Percentiles rank a stretch among this genome's conserved stretches.
These are phyloP conservation scores for Drosophila kanapiae DNA, from an alignment of 1,140 invertebrate species.

Conservation along the genomic window DNA sequence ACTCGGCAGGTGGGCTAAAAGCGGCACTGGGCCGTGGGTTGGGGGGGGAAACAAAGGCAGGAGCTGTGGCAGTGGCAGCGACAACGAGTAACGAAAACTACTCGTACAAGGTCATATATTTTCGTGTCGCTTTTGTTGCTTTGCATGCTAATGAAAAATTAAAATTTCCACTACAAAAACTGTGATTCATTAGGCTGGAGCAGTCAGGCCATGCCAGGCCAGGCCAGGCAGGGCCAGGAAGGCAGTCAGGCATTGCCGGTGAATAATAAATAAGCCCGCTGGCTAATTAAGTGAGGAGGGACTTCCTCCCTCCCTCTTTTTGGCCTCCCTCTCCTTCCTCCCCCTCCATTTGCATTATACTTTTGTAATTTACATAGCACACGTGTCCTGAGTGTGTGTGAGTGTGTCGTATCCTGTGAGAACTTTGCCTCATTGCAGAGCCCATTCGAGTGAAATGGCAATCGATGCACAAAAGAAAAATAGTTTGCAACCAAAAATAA, in stretches of 20 bases:
- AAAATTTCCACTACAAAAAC: conserved; percentile 81
- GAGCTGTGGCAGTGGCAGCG: conserved; percentile 1
- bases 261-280: conserved; percentile 80
- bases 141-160: conserved; percentile 83
- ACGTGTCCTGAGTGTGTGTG: conserved; percentile 49
- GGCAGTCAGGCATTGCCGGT: conserved; percentile 64
- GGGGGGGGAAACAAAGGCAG: conserved; percentile 21
- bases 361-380: conserved; percentile 77
- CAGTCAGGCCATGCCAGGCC: conserved; percentile 13
- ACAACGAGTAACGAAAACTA: conserved; percentile 56
- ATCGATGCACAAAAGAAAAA: conserved; percentile 55
- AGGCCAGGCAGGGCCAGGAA: conserved; percentile 1
- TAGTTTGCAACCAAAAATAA: background rate
- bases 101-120: conserved; percentile 78
- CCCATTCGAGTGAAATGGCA: conserved; percentile 63
- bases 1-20: conserved; percentile 29
- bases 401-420: conserved; percentile 47
- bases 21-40: background rate
- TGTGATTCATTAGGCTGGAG: conserved; percentile 81
- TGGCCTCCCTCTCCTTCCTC: background rate
- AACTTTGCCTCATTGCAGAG: conserved; percentile 58
- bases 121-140: conserved; percentile 67
- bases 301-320: conserved; percentile 6
- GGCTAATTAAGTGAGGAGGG: conserved; percentile 79
- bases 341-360: conserved; percentile 62